Conservation (phyloP, 2,888 invertebrate genomes). For the Copidosoma aretas region DNA sequence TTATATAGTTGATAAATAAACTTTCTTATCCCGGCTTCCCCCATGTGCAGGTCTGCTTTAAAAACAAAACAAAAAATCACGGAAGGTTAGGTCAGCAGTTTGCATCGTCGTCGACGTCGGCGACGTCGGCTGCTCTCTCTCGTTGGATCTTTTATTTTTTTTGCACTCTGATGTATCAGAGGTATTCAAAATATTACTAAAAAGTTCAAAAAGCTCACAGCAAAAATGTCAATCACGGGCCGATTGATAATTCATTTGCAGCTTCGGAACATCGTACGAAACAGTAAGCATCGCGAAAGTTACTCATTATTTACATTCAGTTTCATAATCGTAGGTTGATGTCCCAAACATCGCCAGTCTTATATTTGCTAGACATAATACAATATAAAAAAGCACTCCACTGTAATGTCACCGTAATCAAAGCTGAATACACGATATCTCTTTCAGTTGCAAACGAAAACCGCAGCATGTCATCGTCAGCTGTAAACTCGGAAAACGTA, state of each 20-base stretch:
- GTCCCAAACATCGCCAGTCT: slow-evolving; percentile 10
- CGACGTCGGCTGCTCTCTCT: no score
- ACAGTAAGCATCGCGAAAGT: slow-evolving; percentile 25
- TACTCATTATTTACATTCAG: neutral
- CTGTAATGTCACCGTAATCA: neutral
- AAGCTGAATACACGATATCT: neutral
- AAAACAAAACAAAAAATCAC: no score
- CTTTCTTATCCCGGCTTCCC: no score
- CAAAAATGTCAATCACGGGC: slow-evolving; percentile 46
- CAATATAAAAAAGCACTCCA: neutral
- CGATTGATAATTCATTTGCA: slow-evolving; percentile 25
- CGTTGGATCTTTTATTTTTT: no score
- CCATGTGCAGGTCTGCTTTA: no score
- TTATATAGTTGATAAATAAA: no score
- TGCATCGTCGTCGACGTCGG: no score
- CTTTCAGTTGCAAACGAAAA: slow-evolving; percentile 27
- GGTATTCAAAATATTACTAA: neutral
- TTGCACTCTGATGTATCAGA: neutral
- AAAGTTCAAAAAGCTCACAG: no score
- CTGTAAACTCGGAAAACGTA: slow-evolving; percentile 12
- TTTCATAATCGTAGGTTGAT: neutral
- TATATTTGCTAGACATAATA: neutral
- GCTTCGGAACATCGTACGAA: slow-evolving; percentile 27
- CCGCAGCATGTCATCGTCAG: slow-evolving; percentile 26
- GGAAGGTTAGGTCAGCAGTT: no score